phyloP scores from a whole-genome alignment of 2,113 vertebrate species.

The Micronycteris hirsuta region DNA sequence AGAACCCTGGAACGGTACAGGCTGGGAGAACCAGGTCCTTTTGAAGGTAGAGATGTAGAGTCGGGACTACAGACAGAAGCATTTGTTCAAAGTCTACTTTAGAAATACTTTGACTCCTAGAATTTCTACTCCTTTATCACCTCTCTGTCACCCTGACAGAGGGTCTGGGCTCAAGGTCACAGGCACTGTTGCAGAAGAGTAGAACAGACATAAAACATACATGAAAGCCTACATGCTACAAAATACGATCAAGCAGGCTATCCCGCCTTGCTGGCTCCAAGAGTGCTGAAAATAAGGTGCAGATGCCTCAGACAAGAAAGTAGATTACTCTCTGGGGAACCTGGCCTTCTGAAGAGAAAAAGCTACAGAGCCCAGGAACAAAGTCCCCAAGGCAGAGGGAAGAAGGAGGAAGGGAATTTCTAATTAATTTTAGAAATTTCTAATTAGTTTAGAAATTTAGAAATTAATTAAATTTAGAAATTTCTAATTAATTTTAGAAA shows the following conservation, averaged over 20 bases:
- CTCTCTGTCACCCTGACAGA: not conserved
- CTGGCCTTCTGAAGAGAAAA: not conserved
- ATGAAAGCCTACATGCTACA: not conserved
- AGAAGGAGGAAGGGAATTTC: no score
- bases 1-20: not conserved
- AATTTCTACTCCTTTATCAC: not conserved
- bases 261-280: fast-evolving
- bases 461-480: no score
- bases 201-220: not conserved
- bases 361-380: not conserved
- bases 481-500: no score
- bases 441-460: no score
- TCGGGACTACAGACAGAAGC: not conserved
- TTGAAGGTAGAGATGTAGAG: not conserved
- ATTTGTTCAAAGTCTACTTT: not conserved
- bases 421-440: no score
- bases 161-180: not conserved
- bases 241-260: not conserved
- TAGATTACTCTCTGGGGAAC: not conserved
- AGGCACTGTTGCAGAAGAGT: not conserved
- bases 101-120: not conserved
- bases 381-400: not conserved
- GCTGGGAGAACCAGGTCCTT: not conserved
- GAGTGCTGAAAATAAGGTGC: not conserved
- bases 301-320: not conserved